A percentile compares a stretch with the other conserved stretches of the same genome.
phyloP scores from a whole-genome alignment of 2,797 vertebrate species.

The Molossus molossus region DNA sequence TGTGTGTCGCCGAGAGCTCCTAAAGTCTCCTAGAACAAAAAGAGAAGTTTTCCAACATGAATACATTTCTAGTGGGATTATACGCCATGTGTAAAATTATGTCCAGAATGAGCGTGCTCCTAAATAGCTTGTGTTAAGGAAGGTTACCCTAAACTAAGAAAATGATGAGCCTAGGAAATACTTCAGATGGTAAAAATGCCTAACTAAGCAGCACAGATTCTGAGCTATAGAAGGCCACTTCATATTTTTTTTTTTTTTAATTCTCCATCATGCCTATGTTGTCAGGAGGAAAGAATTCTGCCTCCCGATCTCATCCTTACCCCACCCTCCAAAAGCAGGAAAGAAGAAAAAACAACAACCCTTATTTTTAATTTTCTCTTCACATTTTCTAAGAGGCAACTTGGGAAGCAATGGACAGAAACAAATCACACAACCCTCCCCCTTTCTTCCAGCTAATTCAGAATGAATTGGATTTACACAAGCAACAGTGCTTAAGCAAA shows the following conservation, averaged over 20 bases:
- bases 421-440: not conserved
- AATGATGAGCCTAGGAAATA: constrained; percentile 47
- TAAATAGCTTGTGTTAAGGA: constrained; percentile 48
- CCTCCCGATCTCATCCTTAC: not conserved
- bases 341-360: not conserved
- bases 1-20: not conserved
- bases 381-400: constrained; percentile 49
- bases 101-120: not conserved
- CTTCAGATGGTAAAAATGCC: constrained; percentile 54
- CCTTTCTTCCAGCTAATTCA: constrained; percentile 69
- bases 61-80: constrained; percentile 32
- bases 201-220: constrained; percentile 55
- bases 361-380: constrained; percentile 62
- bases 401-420: constrained; percentile 70
- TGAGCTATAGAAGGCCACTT: not conserved
- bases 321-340: not conserved
- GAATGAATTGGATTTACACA: constrained; percentile 77
- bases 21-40: constrained; percentile 52
- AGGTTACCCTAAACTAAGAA: constrained; percentile 51
- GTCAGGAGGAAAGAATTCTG: constrained; percentile 2
- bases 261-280: not conserved
- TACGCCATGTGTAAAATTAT: constrained; percentile 51
- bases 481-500: constrained; percentile 80
- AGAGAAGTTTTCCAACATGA: constrained; percentile 22
- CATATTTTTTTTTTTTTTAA: not conserved